Base-by-base conservation (phyloP, 2,888 invertebrate genomes). In the Hirtodrosophila duncani region DNA sequence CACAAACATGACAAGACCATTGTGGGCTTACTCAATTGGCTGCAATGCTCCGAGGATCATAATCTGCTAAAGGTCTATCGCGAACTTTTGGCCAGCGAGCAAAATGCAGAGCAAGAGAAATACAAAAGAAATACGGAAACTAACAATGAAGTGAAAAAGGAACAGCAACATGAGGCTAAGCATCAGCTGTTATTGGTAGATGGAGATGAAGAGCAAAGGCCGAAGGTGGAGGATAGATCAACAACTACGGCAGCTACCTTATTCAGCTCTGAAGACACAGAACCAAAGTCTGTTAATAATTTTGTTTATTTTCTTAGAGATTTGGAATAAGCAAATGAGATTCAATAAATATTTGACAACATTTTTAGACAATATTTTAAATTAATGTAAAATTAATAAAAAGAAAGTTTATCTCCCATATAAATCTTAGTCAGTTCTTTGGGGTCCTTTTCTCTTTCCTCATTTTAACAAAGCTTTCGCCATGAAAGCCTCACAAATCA, bases 1-100 rank as follows among this genome's bases (percentile, higher is more conserved):
- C 80, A 79, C 20, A 71, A 62, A 3, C 71, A 72, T 8, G 71
- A 72, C 17, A 58, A 53, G 38, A 79, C 71, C 20, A 75, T 72
- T 17, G 46, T 41, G 7, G 53, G 64, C 0, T 9, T 72, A 13
- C 58, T 72, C 2, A 49, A 55, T n/a, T 72, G 71, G 42, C 36
- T 72, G 9, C 68, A 75, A 2, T 50, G 37, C 14, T 57, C 56
- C n/a, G 71, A 72, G 17, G 67, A 72, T 13, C 55, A 64, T 0
- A 70, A 49, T 52, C 48, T 79, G 0, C 31, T 44, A 1, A 63
- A 61, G 31, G 50, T 58, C 3, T 71, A 79, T 23, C 38, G 43
- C 0, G 57, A 71, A 3, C 31, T 79, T 1, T 14, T 71, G 36
- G 53, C 26, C 3, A 52, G 38, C 16, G 50, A 51, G 0, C 38